Base-by-base conservation (phyloP, 2,113 vertebrate genomes). In the Chamaetylas fuelleborni region DNA sequence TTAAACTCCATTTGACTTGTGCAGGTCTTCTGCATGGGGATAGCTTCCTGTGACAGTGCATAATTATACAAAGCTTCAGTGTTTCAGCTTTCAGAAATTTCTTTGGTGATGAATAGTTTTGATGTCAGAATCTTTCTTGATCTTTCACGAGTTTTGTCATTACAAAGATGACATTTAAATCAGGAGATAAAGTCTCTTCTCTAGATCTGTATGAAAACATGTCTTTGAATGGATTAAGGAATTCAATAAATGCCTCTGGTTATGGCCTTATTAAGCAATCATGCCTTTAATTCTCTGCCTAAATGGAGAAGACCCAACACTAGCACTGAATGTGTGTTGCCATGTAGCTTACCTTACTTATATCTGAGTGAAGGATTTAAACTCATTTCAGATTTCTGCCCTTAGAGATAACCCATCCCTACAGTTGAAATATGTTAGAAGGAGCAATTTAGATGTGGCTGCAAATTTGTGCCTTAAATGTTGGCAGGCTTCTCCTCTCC, bases 81-180 rank as follows among this genome's bases (percentile, higher is more conserved):
- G 51, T 91, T 90, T 94, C 83, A 96, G 85, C 60, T 81, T 93
- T 96, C 90, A 96, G 81, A 96, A 95, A 95, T 79, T 83, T 96
- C 82, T 93, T n/a, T 60, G 81, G 92, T 90, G 90, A 69, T 82
- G 80, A 92, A 92, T 64, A 96, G 88, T 97, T 98, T 94, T 95
- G 72, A 88, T 95, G 96, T 95, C 94, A 97, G 93, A 97, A 92
- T 96, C 83, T 96, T 88, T 96, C 94, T 94, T 95, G 93, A 96
- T 97, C 85, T 97, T 96, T 94, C 76, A 71, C 0, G 1, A 89
- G 66, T 66, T 92, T 76, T 83, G 50, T 84, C 92, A 91, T 82
- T 70, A 72, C 78, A 91, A 73, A 92, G 57, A 60, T 9, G 5
- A 84, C 18, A 53, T 79, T 93, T 93, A 86, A 79, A 86, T 93